Percentiles rank a stretch among this genome's conserved stretches.
Conservation (phyloP, 2,888 invertebrate genomes). For the Hirtodrosophila duncani region DNA sequence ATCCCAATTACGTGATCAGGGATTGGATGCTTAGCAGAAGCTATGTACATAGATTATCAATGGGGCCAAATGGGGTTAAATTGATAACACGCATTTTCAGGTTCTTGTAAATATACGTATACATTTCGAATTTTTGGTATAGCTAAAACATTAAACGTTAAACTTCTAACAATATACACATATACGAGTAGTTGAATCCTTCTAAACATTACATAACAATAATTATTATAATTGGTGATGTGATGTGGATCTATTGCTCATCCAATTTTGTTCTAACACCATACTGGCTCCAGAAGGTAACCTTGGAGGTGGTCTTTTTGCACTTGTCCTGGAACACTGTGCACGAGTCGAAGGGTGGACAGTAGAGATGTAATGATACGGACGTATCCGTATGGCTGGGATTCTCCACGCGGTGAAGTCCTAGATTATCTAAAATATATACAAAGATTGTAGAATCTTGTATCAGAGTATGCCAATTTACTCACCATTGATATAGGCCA, state of each 20-base stretch:
- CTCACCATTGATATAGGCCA: conserved; percentile 96
- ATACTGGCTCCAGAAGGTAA: conserved; percentile 96
- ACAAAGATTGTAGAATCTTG: not conserved
- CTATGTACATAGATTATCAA: no score
- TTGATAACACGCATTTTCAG: not conserved
- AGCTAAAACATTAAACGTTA: conserved; percentile 29
- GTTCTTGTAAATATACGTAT: conserved; percentile 7
- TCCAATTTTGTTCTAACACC: conserved; percentile 81
- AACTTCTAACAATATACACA: conserved; percentile 47
- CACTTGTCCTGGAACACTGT: conserved; percentile 94
- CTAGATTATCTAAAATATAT: conserved; percentile 89
- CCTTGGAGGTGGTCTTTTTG: conserved; percentile 83
- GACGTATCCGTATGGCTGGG: conserved; percentile 92
- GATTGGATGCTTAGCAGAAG: conserved; percentile 1
- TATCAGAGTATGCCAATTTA: no score
- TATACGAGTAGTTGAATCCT: no score
- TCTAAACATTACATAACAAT: conserved; percentile 50
- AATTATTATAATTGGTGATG: conserved; percentile 23
- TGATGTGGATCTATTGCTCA: conserved; percentile 42
- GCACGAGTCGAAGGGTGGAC: conserved; percentile 94
- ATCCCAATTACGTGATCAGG: conserved; percentile 3
- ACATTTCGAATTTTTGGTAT: conserved; percentile 37
- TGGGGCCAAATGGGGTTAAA: no score
- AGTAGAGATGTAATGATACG: conserved; percentile 96
- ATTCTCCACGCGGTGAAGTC: conserved; percentile 97